These are phyloP conservation scores for Pedetes capensis DNA, from an alignment of 2,113 vertebrate genomes.

Conservation along the genomic window DNA sequence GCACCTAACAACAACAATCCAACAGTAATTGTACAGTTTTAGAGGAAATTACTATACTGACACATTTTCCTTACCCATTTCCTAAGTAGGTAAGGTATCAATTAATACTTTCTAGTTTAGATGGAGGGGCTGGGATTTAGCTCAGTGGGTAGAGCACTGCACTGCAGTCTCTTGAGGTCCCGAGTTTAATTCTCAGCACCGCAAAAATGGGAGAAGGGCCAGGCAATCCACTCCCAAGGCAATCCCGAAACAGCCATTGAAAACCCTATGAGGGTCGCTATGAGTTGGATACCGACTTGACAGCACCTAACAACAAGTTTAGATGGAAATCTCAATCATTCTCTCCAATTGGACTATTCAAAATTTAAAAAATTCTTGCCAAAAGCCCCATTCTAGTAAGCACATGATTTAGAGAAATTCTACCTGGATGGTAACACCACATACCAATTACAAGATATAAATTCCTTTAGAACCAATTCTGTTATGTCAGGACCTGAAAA, in stretches of 20 bases:
- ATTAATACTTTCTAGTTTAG: background rate
- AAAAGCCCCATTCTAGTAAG: fast-evolving
- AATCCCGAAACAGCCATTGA: no score
- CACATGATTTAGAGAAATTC: background rate
- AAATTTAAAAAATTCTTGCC: background rate
- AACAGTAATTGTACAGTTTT: conserved; percentile 3
- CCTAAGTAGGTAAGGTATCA: background rate
- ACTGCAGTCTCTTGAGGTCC: no score
- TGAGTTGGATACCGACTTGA: no score
- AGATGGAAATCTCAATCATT: background rate
- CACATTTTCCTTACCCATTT: background rate
- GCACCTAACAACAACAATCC: no score
- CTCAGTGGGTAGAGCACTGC: no score
- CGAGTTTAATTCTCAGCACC: no score
- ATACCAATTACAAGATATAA: fast-evolving
- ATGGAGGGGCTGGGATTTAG: no score
- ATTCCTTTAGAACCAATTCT: background rate
- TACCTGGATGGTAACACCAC: background rate
- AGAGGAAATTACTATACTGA: conserved; percentile 25
- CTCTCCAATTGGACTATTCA: background rate
- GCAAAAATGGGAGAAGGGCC: no score
- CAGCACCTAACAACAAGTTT: no score
- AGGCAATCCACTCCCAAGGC: no score
- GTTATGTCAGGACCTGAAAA: background rate
- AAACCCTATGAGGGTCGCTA: no score